phyloP scores from a whole-genome alignment of 2,888 invertebrate species.

The Galerucella nymphaeae region DNA sequence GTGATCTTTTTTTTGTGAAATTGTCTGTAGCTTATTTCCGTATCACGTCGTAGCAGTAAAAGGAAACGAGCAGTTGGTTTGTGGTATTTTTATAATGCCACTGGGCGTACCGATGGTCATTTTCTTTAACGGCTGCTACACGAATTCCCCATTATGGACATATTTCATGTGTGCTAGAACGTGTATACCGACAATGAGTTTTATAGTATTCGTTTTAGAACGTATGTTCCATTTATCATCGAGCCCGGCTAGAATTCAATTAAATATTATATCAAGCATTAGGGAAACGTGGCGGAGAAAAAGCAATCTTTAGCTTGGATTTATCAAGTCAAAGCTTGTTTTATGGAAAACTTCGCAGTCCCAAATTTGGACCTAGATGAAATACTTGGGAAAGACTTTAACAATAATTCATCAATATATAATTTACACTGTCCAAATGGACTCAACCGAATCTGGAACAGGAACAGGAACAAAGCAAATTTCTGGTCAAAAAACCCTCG shows the following conservation, averaged over 20 bases:
- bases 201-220: neutral
- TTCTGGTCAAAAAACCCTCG: too few species aligned
- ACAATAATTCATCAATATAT: too few species aligned
- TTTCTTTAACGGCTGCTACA: slow-evolving; percentile 18
- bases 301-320: too few species aligned
- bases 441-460: too few species aligned
- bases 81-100: slow-evolving; percentile 17
- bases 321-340: too few species aligned
- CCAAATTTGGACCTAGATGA: too few species aligned
- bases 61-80: slow-evolving; percentile 8
- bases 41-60: slow-evolving; percentile 18
- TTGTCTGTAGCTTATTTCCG: neutral
- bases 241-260: neutral
- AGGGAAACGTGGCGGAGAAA: too few species aligned
- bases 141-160: slow-evolving; percentile 18
- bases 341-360: too few species aligned
- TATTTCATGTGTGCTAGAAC: slow-evolving; percentile 12
- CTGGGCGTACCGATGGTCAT: slow-evolving; percentile 10
- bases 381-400: too few species aligned
- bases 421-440: too few species aligned
- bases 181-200: slow-evolving; percentile 10
- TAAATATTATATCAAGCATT: neutral
- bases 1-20: neutral
- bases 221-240: neutral
- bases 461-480: too few species aligned